Evolutionary conservation across 1,140 invertebrate species (phyloP).

Genomic region (Aphaenogaster ashmeadi): DNA sequence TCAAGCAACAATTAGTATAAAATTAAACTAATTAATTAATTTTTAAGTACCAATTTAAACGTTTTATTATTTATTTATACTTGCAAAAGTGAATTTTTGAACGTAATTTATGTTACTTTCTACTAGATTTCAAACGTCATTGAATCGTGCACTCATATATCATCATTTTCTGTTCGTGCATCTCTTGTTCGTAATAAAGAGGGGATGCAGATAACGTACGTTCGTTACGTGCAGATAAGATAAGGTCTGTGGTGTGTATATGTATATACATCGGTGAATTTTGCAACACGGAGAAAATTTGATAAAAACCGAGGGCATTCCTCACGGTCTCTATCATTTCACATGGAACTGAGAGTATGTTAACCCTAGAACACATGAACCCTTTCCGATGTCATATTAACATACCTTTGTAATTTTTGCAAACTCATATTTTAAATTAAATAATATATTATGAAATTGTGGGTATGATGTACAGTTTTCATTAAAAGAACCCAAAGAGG

Average conservation of each 20-base stretch:
- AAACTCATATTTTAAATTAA: background rate
- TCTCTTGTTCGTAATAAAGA: conserved; percentile 54
- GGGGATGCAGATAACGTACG: conserved; percentile 50
- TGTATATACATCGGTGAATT: conserved; percentile 20
- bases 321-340: background rate
- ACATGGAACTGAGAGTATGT: conserved; percentile 12
- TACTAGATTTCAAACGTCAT: conserved; percentile 28
- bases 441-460: background rate
- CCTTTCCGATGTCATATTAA: background rate
- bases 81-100: background rate
- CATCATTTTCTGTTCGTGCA: conserved; percentile 20
- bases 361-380: background rate
- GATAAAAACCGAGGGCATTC: conserved; percentile 44
- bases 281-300: conserved; percentile 35
- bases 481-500: too few relatives aligned
- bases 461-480: background rate
- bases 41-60: background rate
- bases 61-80: background rate
- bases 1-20: background rate
- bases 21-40: background rate
- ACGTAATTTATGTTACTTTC: background rate
- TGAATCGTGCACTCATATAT: conserved; percentile 27
- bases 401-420: background rate
- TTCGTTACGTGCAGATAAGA: conserved; percentile 66
- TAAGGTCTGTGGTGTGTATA: conserved; percentile 34